Base-by-base conservation (phyloP, 2,113 vertebrate species). In the Gadus macrocephalus region DNA sequence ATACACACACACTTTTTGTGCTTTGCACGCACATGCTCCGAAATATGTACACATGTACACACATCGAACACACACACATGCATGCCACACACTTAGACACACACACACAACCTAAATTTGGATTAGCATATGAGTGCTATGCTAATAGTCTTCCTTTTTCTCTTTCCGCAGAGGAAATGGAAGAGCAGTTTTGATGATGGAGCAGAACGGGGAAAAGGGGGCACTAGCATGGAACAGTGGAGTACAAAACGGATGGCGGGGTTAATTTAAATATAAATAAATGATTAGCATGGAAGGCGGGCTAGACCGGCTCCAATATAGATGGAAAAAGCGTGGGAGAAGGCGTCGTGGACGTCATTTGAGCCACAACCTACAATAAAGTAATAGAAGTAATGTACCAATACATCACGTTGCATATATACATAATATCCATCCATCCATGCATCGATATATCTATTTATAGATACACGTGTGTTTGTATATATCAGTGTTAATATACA, bases 81-180 rank as follows among this genome's bases (percentile, higher is more conserved):
- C 28, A 70, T 11, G 35, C 53, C 65, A 19, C 22, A 42, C 22
- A 19, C n/a, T 53, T 16, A 16, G 49, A 15, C 25, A 69, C 69
- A 69, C 65, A 79, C 77, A 83, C 83, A 83, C 70, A 78, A 81
- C 86, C 74, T 16, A 76, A 83, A 66, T 35, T 35, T 85, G 84
- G 87, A 91, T 89, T 89, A 89, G 79, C 86, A 91, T 84, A 64
- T 83, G 80, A 88, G 86, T 79, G 83, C 83, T 86, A 87, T 84
- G 86, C 74, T 84, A 89, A 90, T 89, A 82, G 70, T 75, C 70
- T 66, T 58, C 68, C 6, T 16, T 16, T 55, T 77, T 81, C 76
- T 67, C 73, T 31, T 31, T 61, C 65, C 63, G 77, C 73, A 63
- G 74, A 70, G 74, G 76, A 83, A 77, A 70, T 71, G 67, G 72